Base-by-base conservation (phyloP, 1,140 invertebrate species). In the Vollenhovia emeryi region DNA sequence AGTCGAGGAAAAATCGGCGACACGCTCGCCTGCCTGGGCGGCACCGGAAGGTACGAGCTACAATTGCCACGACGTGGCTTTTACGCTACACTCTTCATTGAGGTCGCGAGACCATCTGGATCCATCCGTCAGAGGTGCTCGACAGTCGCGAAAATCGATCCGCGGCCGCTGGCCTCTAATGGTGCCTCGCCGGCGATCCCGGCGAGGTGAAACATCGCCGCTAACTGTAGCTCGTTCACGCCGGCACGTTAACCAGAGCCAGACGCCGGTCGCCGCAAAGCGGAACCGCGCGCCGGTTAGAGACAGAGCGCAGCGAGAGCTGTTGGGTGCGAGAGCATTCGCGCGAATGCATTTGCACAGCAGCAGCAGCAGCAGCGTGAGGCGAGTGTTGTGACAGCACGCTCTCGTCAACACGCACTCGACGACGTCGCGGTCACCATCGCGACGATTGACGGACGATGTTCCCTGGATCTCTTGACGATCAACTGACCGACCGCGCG, bases 181-280 rank as follows among this genome's bases (percentile, higher is more conserved):
- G 8, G 69, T 15, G 36, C 15, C n/a, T 48, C 13, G 21, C 6
- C 50, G 24, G 45, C 45, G 9, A 64, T 48, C 5, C 64, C 48
- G 36, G 15, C 78, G 40, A 18, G 69, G 78, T 43, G 18, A 33
- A 73, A 40, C 52, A 43, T 55, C 27, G 50, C 48, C 64, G 78
- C 36, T 80, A 82, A 82, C 78, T 82, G 78, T 82, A 73, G 78
- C 78, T 73, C 78, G 50, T 82, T 82, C 78, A 40, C 78, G 78
- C 66, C 78, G 78, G 78, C 36, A 73, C 66, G 78, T 82, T 82
- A 82, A 82, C 66, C 50, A 57, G 62, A 66, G 30, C 43, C 75
- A 78, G 78, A 50, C 76, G 36, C 76, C 74, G 74, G 55, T 45
- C 18, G 33, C 18, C 64, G 24, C 50, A 57, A 59, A 82, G 50